Conservation (phyloP, 2,113 vertebrate species). For the Pteronura brasiliensis region DNA sequence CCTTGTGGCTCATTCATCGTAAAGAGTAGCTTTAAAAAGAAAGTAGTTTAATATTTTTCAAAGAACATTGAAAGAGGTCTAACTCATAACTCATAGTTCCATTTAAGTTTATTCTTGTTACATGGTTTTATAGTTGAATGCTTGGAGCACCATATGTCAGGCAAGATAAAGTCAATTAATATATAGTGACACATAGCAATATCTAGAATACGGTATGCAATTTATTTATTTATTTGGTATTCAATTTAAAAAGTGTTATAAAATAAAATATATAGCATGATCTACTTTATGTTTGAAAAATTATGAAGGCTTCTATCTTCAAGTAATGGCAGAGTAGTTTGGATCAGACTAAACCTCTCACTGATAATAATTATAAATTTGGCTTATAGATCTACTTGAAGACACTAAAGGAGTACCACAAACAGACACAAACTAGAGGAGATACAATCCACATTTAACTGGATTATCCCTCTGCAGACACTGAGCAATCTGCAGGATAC, state of each 20-base stretch:
- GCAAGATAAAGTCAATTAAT: not conserved
- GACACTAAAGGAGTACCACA: not conserved
- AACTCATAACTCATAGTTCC: not conserved
- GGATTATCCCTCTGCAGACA: not conserved
- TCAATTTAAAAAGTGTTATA: not conserved
- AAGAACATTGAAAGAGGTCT: not conserved
- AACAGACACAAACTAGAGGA: not conserved
- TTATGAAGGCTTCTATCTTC: not conserved
- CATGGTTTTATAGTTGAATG: not conserved
- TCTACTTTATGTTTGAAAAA: conserved; percentile 15
- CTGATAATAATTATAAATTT: not conserved
- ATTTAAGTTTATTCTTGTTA: not conserved
- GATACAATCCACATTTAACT: not conserved
- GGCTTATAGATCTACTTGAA: not conserved
- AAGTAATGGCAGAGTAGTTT: not conserved
- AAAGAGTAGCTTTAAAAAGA: not conserved
- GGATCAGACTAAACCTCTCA: not conserved
- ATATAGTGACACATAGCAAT: not conserved
- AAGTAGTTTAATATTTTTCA: conserved; percentile 17
- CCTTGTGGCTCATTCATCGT: not conserved
- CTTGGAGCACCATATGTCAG: not conserved
- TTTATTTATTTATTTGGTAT: not conserved
- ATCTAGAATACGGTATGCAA: not conserved
- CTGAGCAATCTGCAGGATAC: not conserved
- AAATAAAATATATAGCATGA: not conserved